Evolutionary conservation across 64 coral and sea anemone species (phyloP), one percentile per base, ranked within the genome.

Genomic region (Dendrophyllia cribrosa): DNA sequence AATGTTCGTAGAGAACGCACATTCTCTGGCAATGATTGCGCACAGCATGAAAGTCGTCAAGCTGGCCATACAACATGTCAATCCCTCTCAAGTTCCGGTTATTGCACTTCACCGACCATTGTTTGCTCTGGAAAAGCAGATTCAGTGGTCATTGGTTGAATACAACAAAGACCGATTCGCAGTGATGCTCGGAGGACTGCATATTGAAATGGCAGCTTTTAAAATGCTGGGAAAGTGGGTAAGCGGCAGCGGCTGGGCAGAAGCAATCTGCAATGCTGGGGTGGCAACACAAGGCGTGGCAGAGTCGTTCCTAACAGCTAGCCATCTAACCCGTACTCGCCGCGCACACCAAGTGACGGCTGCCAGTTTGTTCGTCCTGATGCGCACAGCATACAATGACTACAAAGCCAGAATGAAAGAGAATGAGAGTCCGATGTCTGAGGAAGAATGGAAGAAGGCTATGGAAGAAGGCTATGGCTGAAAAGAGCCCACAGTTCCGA

Each of bases 21-120:
- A 79, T 79, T 79, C 76, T 7, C 26, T 79, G 50, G 76, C 76
- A 23, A 79, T 79, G 76, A 79, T n/a, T 79, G 51, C 58, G 45
- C 76, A 79, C 53, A 24, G 7, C n/a, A 79, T 79, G 76, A 56
- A 56, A 58, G 76, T 79, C 23, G 26, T 79, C 25, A 53, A 24
- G 53, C 19, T 47, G 23, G 76, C 76, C 53, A 47, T 79, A 9
- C 49, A 53, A 19, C 76, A 79, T 44, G n/a, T 79, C 26, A 79
- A 79, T 43, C 58, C 76, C 24, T 58, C 45, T 43, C 76, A 79
- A 79, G 53, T 47, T 10, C 75, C 75, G 46, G 75, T 77, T 77
- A 77, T 72, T 44, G 69, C 69, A 14, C 7, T 72, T 7, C 3
- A 72, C 69, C 69, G 9, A 7, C 69, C n/a, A 15, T 72, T 72